phyloP scores from a whole-genome alignment of 2,888 invertebrate genomes.

The Leptinotarsa rubiginosa region DNA sequence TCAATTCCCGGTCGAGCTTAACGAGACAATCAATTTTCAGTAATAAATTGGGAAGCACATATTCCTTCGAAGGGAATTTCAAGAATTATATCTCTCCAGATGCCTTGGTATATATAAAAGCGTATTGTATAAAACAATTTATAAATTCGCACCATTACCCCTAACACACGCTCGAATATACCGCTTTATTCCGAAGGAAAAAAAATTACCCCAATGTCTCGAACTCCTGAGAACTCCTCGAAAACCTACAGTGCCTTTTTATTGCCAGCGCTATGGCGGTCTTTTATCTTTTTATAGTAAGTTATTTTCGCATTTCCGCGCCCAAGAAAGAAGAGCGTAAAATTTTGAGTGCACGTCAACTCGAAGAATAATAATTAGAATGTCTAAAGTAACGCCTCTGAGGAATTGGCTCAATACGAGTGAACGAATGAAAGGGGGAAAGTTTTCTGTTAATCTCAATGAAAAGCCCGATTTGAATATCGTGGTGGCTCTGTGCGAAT shows the following conservation, averaged over 20 bases:
- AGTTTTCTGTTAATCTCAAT: slow-evolving; percentile 35
- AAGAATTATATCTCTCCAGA: not conserved
- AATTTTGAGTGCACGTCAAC: slow-evolving; percentile 42
- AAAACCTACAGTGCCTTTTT: slow-evolving; percentile 36
- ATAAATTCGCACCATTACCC: slow-evolving; percentile 1
- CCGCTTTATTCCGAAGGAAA: not conserved
- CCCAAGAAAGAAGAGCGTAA: slow-evolving; percentile 39
- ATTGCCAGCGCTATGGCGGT: slow-evolving; percentile 28
- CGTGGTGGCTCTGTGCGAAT: slow-evolving; percentile 16
- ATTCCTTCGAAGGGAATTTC: too few species aligned
- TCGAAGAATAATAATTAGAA: slow-evolving; percentile 45
- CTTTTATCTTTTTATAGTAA: slow-evolving; percentile 39
- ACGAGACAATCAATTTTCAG: too few species aligned
- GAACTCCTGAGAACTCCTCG: slow-evolving; percentile 14
- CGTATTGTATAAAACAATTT: not conserved
- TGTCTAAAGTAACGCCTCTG: slow-evolving; percentile 35
- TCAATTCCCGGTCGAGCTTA: too few species aligned
- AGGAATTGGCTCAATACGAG: slow-evolving; percentile 32
- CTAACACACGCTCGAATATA: not conserved
- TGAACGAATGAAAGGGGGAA: slow-evolving; percentile 29
- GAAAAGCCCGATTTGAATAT: slow-evolving; percentile 33
- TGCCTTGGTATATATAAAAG: not conserved
- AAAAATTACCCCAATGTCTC: slow-evolving; percentile 3
- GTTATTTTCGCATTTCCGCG: slow-evolving; percentile 43
- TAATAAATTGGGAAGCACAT: too few species aligned